Evolutionary conservation across 2,888 invertebrate species (phyloP), one percentile per base, ranked within the genome.

Genomic region (Drymonia ruficornis): DNA sequence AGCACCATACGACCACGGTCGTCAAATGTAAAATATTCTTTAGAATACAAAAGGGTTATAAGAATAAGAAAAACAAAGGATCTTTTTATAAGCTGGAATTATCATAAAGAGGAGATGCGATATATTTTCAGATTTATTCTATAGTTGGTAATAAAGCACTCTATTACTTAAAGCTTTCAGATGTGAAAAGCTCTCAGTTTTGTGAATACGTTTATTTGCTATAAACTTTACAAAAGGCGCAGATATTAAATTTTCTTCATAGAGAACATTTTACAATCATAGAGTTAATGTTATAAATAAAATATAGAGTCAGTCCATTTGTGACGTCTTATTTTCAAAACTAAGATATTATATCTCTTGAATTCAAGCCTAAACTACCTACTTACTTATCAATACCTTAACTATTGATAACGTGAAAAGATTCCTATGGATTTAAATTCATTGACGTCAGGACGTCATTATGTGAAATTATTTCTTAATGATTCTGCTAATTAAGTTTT

Each of bases 121-220:
- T 9, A 12, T n/a, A 36, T 36, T n/a, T 13, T n/a, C 2, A 6
- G 31, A 12, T 31, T 11, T 9, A 31, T 31, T n/a, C n/a, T 36
- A 11, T n/a, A 31, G 31, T n/a, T n/a, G n/a, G n/a, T 2, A 31
- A 11, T 31, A 9, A 31, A 31, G 31, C 9, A 11, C 9, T 31
- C 11, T 12, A 31, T 31, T 31, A 31, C 31, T 36, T 36, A n/a
- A 31, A 36, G 36, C 36, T 36, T n/a, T n/a, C 36, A 36, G n/a
- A 1, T n/a, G 0, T n/a, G 5, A n/a, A 36, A 36, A 36, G n/a
- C 36, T 36, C 13, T 36, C 5, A n/a, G 36, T n/a, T 7, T 31
- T 31, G 55, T 40, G 51, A 53, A 50, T 11, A 50, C 57, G 59
- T 49, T 49, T 50, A 46, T 52, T 63, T 65, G 64, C 67, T 15